These are phyloP conservation scores for Hetaerina americana DNA, from an alignment of 1,140 invertebrate species.

Conservation along the genomic window DNA sequence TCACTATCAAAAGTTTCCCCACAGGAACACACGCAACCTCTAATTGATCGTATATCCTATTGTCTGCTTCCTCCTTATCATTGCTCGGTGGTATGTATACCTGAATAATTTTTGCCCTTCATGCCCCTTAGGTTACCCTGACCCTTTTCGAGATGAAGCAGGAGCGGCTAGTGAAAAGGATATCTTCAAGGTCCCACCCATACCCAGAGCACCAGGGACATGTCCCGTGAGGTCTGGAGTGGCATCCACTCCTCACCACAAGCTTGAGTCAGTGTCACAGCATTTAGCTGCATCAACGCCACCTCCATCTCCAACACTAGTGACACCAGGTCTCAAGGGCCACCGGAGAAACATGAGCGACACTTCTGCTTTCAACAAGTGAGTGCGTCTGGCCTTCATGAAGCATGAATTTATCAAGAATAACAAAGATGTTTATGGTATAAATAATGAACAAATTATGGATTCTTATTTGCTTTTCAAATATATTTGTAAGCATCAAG, in stretches of 20 bases:
- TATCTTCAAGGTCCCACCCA: not conserved
- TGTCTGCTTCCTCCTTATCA: too few species aligned
- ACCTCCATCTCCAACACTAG: constrained; percentile 8
- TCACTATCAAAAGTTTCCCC: too few species aligned
- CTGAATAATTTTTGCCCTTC: too few species aligned
- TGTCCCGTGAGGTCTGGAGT: not conserved
- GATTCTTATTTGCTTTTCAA: too few species aligned
- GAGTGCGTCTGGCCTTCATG: constrained; percentile 20
- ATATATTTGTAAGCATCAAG: too few species aligned
- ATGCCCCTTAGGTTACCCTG: constrained; percentile 34
- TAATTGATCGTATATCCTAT: too few species aligned
- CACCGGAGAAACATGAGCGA: constrained; percentile 76
- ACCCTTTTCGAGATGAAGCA: constrained; percentile 41
- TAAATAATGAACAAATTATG: too few species aligned
- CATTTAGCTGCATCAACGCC: constrained; percentile 32
- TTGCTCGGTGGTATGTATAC: too few species aligned
- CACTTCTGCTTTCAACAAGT: constrained; percentile 76
- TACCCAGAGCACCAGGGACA: not conserved
- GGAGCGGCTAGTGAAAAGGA: constrained; percentile 9
- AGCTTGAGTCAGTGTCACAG: constrained; percentile 23
- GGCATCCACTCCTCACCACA: not conserved
- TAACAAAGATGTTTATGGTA: not conserved
- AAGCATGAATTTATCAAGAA: not conserved
- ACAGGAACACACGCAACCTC: too few species aligned
- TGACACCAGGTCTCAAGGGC: not conserved